Evolutionary conservation across 2,888 invertebrate genomes (phyloP).

Genomic region (Clitarchus hookeri): DNA sequence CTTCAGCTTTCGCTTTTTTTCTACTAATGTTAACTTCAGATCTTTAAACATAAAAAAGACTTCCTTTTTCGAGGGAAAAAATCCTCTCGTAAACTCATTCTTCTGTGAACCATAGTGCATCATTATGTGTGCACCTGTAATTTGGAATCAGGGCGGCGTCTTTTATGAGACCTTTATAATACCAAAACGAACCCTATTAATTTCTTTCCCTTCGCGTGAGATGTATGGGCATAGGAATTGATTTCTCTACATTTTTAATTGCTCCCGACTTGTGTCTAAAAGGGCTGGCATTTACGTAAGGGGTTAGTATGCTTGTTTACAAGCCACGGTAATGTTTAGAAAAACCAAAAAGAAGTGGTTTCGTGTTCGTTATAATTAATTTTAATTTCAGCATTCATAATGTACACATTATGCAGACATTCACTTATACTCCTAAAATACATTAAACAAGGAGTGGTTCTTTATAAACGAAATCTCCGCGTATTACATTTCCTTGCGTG

Average conservation of each 20-base stretch:
- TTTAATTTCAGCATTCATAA: constrained; percentile 7
- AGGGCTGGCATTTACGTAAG: constrained; percentile 11
- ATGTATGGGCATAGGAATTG: constrained; percentile 30
- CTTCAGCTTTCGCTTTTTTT: constrained; percentile 28
- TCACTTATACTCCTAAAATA: neutral
- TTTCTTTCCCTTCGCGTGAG: constrained; percentile 38
- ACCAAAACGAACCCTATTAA: constrained; percentile 39
- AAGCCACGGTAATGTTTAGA: neutral
- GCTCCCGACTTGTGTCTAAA: constrained; percentile 16
- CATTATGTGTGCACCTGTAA: constrained; percentile 35
- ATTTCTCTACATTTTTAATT: constrained; percentile 25
- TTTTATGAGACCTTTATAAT: constrained; percentile 31
- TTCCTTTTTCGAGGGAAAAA: constrained; percentile 26
- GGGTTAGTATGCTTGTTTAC: constrained; percentile 17
- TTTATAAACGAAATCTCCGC: neutral
- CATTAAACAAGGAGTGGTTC: neutral
- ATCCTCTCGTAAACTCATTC: constrained; percentile 31
- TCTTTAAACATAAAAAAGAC: constrained; percentile 32
- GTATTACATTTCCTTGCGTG: neutral
- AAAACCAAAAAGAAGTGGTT: neutral
- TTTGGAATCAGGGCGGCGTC: constrained; percentile 33
- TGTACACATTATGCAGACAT: neutral
- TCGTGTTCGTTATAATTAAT: constrained; percentile 6
- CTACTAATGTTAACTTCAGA: constrained; percentile 30
- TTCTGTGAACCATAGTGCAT: constrained; percentile 34